These are phyloP conservation scores for Dicycla oo DNA, from an alignment of 2,888 invertebrate species.

Conservation along the genomic window DNA sequence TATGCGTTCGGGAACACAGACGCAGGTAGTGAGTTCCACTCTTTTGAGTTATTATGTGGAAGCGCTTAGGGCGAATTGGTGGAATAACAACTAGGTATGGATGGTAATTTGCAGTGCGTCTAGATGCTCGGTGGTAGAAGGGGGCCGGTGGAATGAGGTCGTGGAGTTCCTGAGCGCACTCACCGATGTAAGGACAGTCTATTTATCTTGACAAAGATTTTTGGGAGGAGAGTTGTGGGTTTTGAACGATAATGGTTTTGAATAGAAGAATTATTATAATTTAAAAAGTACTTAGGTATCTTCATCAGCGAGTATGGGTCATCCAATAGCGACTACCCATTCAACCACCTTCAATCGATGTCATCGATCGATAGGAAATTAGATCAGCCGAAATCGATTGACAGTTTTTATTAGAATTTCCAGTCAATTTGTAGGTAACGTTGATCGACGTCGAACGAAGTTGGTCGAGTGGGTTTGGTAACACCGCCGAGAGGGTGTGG, in stretches of 20 bases:
- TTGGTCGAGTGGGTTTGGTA: neutral
- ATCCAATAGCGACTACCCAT: neutral
- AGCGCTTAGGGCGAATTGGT: no score
- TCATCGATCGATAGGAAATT: neutral
- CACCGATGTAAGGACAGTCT: no score
- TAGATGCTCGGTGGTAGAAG: no score
- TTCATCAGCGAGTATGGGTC: neutral
- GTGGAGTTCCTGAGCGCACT: no score
- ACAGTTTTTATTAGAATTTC: neutral
- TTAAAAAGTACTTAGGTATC: neutral
- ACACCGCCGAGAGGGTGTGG: neutral
- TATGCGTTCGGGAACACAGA: no score
- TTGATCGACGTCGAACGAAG: no score
- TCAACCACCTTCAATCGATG: neutral
- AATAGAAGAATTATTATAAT: neutral
- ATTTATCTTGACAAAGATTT: neutral
- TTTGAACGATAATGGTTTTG: neutral
- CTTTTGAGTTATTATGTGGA: no score
- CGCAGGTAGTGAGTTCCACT: no score
- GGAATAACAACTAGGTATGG: no score
- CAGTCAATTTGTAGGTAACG: neutral
- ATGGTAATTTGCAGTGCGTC: no score
- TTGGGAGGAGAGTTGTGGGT: neutral
- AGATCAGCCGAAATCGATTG: neutral
- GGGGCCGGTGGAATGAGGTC: no score